A percentile compares a stretch with the other conserved stretches of the same genome.
These are phyloP conservation scores for Aspidapion aeneum DNA, from an alignment of 2,888 invertebrate genomes.

Conservation along the genomic window DNA sequence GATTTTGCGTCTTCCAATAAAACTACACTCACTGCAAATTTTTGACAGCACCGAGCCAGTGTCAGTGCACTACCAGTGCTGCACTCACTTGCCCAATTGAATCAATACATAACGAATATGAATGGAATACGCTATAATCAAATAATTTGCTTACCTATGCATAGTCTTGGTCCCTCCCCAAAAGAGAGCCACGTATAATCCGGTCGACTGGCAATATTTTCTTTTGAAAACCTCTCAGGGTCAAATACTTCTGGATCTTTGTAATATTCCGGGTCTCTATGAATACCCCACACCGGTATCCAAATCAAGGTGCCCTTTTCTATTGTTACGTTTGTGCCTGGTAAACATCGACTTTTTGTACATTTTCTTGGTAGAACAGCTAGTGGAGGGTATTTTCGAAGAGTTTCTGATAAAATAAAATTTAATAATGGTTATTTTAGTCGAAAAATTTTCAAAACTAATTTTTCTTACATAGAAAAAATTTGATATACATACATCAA, in stretches of 20 bases:
- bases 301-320: background rate
- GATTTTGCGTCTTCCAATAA: too few species aligned
- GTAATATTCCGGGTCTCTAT: background rate
- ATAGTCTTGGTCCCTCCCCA: constrained; percentile 1
- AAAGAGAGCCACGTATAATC: background rate
- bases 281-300: background rate
- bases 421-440: too few species aligned
- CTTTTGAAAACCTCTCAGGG: background rate
- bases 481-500: too few species aligned
- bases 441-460: background rate
- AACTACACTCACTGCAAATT: too few species aligned
- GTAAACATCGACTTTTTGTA: background rate
- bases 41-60: too few species aligned
- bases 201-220: background rate
- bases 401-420: background rate
- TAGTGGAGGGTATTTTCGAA: constrained; percentile 1
- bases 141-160: constrained; percentile 4
- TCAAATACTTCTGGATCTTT: background rate
- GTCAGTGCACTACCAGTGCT: too few species aligned
- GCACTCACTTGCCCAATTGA: too few species aligned
- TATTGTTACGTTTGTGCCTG: background rate
- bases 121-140: too few species aligned
- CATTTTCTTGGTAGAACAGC: background rate
- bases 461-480: too few species aligned
- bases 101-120: too few species aligned